Conservation (phyloP, 2,113 vertebrate genomes). For the Anoplopoma fimbria region DNA sequence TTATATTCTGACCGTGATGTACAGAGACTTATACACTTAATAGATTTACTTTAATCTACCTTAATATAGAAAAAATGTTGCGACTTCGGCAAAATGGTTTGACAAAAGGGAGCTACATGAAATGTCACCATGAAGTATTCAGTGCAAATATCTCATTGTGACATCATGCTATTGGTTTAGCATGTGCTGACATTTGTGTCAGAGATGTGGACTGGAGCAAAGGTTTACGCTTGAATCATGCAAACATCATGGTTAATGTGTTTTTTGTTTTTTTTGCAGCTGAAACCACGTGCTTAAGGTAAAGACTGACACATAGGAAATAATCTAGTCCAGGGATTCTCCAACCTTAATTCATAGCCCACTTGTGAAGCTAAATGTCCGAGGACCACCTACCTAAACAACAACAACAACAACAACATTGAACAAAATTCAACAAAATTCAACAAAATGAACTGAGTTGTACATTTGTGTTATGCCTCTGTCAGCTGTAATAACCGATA, state of each 20-base stretch:
- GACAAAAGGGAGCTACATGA: not conserved
- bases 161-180: not conserved
- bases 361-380: not conserved
- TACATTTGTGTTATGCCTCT: not conserved
- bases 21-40: not conserved
- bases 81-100: not conserved
- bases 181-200: not conserved
- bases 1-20: not conserved
- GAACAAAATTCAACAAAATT: too few species aligned
- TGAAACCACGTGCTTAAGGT: not conserved
- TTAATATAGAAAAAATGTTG: not conserved
- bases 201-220: not conserved
- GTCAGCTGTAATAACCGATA: not conserved
- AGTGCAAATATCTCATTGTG: not conserved
- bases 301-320: not conserved
- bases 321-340: not conserved
- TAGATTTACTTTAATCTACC: not conserved
- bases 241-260: not conserved
- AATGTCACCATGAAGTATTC: not conserved
- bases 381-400: not conserved
- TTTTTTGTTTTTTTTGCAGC: not conserved
- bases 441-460: not conserved
- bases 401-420: not conserved
- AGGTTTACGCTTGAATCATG: slow-evolving; percentile 5
- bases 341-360: not conserved